These are phyloP conservation scores for Rhynchotus rufescens DNA, from an alignment of 2,797 vertebrate species.

Conservation along the genomic window DNA sequence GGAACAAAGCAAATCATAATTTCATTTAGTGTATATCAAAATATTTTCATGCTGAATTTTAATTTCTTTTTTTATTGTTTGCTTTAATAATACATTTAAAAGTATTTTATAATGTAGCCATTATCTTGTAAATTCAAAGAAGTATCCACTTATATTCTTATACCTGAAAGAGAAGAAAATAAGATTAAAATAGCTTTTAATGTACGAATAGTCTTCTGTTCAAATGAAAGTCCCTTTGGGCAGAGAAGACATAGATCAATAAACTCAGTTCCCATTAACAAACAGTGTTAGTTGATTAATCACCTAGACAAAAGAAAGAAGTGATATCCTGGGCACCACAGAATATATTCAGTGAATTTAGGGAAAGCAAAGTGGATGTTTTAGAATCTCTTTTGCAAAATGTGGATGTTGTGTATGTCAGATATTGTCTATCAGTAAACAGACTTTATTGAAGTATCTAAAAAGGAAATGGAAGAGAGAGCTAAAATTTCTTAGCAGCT, in stretches of 20 bases:
- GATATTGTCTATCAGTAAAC: neutral
- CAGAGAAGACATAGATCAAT: neutral
- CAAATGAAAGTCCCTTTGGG: neutral
- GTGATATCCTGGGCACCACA: too few relatives aligned
- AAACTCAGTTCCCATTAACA: neutral
- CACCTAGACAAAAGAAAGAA: neutral
- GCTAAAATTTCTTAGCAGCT: neutral
- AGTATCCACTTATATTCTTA: too few relatives aligned
- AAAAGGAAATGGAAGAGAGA: neutral
- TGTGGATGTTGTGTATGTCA: neutral
- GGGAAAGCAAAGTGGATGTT: neutral
- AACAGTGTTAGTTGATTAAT: neutral
- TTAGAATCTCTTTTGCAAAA: neutral
- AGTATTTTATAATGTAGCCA: too few relatives aligned
- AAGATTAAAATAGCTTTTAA: too few relatives aligned
- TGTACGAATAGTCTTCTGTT: neutral
- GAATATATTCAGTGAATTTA: too few relatives aligned
- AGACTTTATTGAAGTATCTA: neutral
- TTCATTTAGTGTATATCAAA: too few relatives aligned
- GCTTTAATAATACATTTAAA: too few relatives aligned
- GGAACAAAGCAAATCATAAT: too few relatives aligned
- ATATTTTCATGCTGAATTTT: too few relatives aligned
- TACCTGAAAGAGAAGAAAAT: too few relatives aligned
- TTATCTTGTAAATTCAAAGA: too few relatives aligned
- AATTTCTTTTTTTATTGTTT: too few relatives aligned